Base-by-base conservation (phyloP, 1,140 invertebrate species). In the Lethrus apterus region DNA sequence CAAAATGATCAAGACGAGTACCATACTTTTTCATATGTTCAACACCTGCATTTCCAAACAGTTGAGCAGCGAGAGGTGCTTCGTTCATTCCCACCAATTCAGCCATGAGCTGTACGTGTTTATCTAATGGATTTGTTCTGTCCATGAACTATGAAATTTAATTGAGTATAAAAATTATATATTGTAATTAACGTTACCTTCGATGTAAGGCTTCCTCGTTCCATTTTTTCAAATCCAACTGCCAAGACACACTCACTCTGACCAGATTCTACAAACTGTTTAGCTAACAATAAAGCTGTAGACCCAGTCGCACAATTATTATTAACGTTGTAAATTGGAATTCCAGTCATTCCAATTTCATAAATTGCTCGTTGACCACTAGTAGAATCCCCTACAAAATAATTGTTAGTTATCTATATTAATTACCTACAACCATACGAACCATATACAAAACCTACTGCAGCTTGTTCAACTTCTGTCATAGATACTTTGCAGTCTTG, bases 11-110 rank as follows among this genome's bases (percentile, higher is more conserved):
- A 14, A 83, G 77, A 52, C 81, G 94, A 0, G 93, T 94, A 17
- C 93, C 93, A 70, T 96, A 96, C 68, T 93, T 95, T 59, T 92
- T 80, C 92, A 98, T 98, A 62, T 99, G 93, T 59, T 99, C 95
- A 35, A 84, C 71, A 5, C 87, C 96, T 51, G 95, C 95, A 70
- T 96, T 95, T 8, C 92, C 94, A 75, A 98, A 98, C 68, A 98
- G 76, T 68, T 98, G 95, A 4, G 92, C 84, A n/a, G 90, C 83
- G 44, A 96, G 76, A 1, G 94, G 94, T 4, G 84, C 79, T 5
- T 74, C 71, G 32, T 83, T 77, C 0, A 97, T 69, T 11, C 89
- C 93, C 36, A 78, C 77, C 9, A 86, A 66, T 34, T 97, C 83
- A 1, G 78, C 70, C 86, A 98, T 89, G 46, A 87, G 70, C 43